Conservation (phyloP, 2,888 invertebrate genomes). For the Ischnus inquisitorius region DNA sequence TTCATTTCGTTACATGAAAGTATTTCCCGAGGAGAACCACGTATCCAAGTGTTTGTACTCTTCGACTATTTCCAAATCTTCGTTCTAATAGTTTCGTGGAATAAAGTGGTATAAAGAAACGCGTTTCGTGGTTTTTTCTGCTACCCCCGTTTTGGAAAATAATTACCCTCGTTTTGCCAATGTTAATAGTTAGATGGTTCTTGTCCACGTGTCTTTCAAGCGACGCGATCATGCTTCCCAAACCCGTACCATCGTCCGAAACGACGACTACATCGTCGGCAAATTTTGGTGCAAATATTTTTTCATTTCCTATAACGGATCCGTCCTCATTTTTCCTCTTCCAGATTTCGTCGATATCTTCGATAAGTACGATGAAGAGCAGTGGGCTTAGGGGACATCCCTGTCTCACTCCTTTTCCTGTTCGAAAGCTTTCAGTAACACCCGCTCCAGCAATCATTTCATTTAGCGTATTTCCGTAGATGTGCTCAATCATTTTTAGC, state of each 20-base stretch:
- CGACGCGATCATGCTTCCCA: constrained; percentile 49
- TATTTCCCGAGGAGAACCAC: too few relatives aligned
- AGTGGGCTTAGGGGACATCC: constrained; percentile 64
- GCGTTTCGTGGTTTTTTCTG: constrained; percentile 27
- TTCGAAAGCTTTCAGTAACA: constrained; percentile 44
- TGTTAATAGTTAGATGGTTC: constrained; percentile 58
- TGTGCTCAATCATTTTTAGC: constrained; percentile 29
- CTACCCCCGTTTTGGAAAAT: constrained; percentile 61
- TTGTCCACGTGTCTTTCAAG: constrained; percentile 48
- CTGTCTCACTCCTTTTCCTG: constrained; percentile 62
- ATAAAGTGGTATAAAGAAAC: too few relatives aligned
- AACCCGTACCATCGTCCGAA: constrained; percentile 45
- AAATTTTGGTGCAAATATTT: constrained; percentile 62
- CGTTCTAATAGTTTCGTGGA: constrained; percentile 31
- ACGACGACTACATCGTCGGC: constrained; percentile 67
- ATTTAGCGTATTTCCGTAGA: constrained; percentile 55
- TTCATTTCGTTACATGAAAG: too few relatives aligned
- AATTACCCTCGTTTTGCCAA: constrained; percentile 57
- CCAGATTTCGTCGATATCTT: constrained; percentile 59
- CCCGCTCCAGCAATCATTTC: constrained; percentile 37
- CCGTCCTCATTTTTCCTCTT: constrained; percentile 52
- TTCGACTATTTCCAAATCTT: constrained; percentile 58
- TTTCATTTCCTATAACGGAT: constrained; percentile 53
- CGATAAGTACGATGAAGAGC: constrained; percentile 49
- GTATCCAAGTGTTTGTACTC: constrained; percentile 39